Evolutionary conservation across 92 coral and sea anemone species (phyloP), one percentile per base, ranked within the genome.

Genomic region (Scolanthus callimorphus): DNA sequence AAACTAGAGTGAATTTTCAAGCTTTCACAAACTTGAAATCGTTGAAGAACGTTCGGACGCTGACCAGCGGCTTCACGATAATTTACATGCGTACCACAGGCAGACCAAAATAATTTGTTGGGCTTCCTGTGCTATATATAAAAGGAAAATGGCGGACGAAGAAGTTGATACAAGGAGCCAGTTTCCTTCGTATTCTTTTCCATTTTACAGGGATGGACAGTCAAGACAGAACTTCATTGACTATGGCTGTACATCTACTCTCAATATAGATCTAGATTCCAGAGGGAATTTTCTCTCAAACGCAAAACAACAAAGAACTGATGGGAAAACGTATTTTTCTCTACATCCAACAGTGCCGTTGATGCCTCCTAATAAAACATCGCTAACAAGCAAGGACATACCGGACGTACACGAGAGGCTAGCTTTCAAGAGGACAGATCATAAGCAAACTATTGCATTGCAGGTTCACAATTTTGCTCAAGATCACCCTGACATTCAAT

Each of bases 111-210:
- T 6, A 34, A 34, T 54, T 56, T 47, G 10, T 8, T 20, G 62
- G 62, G 62, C 21, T 56, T 15, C 62, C 62, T 56, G 62, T 56
- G 45, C 15, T 1, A 20, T 37, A 15, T 15, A 8, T 37, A 37
- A 37, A 47, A 11, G 6, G 4, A 47, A 47, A 47, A 47, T 20
- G 17, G 53, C 2, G 17, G 13, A 10, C 61, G 27, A 25, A 11
- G 28, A 55, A 25, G 11, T 38, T 31, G 63, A 60, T 13, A 2
- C 11, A 19, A 17, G 12, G 17, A 21, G 20, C 24, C 24, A 34
- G 15, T 86, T 84, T 43, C 85, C 92, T 37, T 71, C 75, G 20
- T 87, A 68, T 51, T 87, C 81, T 65, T 81, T 84, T 52, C 94
- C 99, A 10, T 84, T 71, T 53, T 77, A 82, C 20, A 51, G 70